phyloP scores from a whole-genome alignment of 2,113 vertebrate species.

The Pteronura brasiliensis region DNA sequence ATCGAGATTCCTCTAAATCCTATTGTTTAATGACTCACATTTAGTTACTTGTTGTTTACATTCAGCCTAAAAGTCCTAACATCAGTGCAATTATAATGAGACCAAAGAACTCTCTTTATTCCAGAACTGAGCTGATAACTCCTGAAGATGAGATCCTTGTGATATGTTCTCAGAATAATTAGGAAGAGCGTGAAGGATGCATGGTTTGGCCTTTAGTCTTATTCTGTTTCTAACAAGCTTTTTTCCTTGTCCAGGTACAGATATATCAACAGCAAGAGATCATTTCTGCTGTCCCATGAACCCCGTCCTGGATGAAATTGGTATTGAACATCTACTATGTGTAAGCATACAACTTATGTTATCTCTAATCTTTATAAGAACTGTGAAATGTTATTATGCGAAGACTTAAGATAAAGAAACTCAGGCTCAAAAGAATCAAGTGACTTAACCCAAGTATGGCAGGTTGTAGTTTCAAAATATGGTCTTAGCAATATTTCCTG shows the following conservation, averaged over 20 bases:
- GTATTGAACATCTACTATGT: not conserved
- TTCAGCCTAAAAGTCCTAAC: not conserved
- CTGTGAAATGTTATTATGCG: not conserved
- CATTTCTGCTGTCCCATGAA: not conserved
- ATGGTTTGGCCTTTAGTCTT: not conserved
- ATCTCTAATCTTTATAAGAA: not conserved
- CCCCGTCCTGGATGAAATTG: not conserved
- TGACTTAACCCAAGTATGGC: not conserved
- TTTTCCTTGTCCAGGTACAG: not conserved
- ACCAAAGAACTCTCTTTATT: not conserved
- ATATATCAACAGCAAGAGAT: not conserved
- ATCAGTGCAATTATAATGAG: not conserved
- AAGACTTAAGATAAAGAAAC: not conserved
- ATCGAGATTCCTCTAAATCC: conserved; percentile 10
- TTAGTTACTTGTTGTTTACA: not conserved
- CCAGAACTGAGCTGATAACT: not conserved
- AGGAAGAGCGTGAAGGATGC: not conserved
- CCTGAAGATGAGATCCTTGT: not conserved
- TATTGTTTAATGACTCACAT: not conserved
- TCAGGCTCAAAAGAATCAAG: not conserved
- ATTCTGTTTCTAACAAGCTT: not conserved
- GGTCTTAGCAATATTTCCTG: not conserved
- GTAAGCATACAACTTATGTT: not conserved
- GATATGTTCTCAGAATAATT: not conserved
- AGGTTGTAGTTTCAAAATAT: not conserved